Percentiles rank a stretch among this genome's conserved stretches.
phyloP scores from a whole-genome alignment of 2,113 vertebrate genomes.

The Ceyx melanurus region DNA sequence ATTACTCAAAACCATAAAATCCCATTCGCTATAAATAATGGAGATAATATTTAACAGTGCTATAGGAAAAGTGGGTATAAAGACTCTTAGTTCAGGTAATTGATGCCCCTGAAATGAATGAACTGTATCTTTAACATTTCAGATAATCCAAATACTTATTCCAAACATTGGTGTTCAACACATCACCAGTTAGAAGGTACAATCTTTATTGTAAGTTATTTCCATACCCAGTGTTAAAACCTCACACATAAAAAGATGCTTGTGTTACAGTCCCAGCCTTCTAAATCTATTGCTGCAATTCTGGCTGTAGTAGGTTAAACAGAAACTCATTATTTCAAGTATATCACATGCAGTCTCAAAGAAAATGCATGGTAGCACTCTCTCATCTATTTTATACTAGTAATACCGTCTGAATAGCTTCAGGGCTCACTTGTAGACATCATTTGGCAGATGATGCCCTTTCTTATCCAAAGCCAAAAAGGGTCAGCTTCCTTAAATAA shows the following conservation, averaged over 20 bases:
- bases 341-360: neutral
- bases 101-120: neutral
- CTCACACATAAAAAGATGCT: neutral
- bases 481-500: neutral
- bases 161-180: neutral
- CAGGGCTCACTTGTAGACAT: neutral
- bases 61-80: neutral
- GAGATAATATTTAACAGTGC: neutral
- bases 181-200: neutral
- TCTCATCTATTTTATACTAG: neutral
- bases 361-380: neutral
- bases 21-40: neutral
- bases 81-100: neutral
- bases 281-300: neutral
- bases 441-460: neutral
- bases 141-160: neutral
- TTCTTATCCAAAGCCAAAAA: neutral
- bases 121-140: neutral
- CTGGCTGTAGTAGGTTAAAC: neutral
- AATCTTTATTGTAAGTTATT: neutral
- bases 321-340: neutral
- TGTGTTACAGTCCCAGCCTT: neutral
- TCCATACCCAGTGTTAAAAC: neutral
- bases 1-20: constrained; percentile 6
- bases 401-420: neutral